Evolutionary conservation across 2,888 invertebrate genomes (phyloP).

Genomic region (Melinaea menophilus): DNA sequence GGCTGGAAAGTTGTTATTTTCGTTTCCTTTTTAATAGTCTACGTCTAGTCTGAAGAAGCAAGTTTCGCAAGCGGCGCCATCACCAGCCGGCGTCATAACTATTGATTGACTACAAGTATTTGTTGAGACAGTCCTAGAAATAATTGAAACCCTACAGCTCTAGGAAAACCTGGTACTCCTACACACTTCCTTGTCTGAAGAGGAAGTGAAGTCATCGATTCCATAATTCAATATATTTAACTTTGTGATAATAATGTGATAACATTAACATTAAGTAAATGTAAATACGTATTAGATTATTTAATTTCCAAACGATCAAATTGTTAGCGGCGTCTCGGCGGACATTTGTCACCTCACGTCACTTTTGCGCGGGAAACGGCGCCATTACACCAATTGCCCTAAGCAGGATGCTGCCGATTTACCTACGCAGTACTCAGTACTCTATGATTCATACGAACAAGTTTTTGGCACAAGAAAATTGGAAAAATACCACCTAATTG

Average conservation of each 20-base stretch:
- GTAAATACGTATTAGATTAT: conserved; percentile 1
- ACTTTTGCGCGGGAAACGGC: conserved; percentile 60
- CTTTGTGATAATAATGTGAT: too few species aligned
- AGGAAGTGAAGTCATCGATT: conserved; percentile 42
- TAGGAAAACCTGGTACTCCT: conserved; percentile 40
- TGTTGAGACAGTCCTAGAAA: too few species aligned
- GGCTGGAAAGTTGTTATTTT: too few species aligned
- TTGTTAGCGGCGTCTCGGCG: conserved; percentile 14
- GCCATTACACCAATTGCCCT: conserved; percentile 57
- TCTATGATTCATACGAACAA: conserved; percentile 46
- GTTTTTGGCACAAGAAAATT: conserved; percentile 51
- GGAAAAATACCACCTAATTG: conserved; percentile 31
- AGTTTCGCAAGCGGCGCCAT: too few species aligned
- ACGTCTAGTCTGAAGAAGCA: too few species aligned
- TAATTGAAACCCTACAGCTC: conserved; percentile 19
- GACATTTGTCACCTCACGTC: conserved; percentile 34
- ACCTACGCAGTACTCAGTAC: conserved; percentile 27
- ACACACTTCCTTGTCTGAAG: conserved; percentile 42
- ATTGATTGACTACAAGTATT: too few species aligned
- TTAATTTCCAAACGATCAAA: conserved; percentile 12
- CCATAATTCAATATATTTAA: conserved; percentile 1
- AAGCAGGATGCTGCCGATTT: conserved; percentile 69
- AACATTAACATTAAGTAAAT: background rate
- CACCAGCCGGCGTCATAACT: too few species aligned
- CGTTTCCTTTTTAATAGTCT: too few species aligned